A percentile compares a stretch with the other conserved stretches of the same genome.
Evolutionary conservation across 2,888 invertebrate species (phyloP).

Genomic region (Hedychridium roseum): DNA sequence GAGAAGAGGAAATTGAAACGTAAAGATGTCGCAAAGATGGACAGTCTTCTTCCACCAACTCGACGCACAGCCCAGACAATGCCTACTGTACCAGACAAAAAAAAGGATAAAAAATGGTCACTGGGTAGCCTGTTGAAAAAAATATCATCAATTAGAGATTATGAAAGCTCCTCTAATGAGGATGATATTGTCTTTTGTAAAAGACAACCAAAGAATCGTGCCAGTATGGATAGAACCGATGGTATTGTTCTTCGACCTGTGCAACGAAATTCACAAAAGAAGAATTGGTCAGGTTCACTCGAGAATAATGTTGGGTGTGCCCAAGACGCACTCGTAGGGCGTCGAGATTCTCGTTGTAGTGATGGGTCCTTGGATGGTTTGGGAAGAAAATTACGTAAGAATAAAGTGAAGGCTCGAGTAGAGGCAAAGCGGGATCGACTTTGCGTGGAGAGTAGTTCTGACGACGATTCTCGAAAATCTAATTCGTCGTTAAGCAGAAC

Average conservation of each 20-base stretch:
- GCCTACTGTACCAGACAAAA: conserved; percentile 60
- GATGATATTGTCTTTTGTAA: conserved; percentile 60
- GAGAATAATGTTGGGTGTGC: conserved; percentile 37
- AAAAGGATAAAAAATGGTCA: conserved; percentile 80
- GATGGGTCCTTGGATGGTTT: conserved; percentile 67
- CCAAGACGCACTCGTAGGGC: conserved; percentile 18
- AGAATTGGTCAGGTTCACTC: conserved; percentile 23
- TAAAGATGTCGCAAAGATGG: conserved; percentile 37
- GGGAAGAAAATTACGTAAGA: conserved; percentile 68
- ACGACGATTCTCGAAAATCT: conserved; percentile 73
- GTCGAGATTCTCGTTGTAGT: conserved; percentile 53
- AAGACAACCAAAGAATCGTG: conserved; percentile 17
- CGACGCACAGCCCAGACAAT: conserved; percentile 29
- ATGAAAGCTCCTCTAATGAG: conserved; percentile 68
- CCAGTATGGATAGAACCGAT: conserved; percentile 12
- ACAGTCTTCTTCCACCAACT: conserved; percentile 44
- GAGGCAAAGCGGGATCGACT: conserved; percentile 72
- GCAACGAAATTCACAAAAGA: conserved; percentile 42
- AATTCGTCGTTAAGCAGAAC: conserved; percentile 72
- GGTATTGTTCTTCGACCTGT: conserved; percentile 23
- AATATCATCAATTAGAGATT: conserved; percentile 75
- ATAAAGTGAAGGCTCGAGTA: conserved; percentile 72
- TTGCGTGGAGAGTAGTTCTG: conserved; percentile 74
- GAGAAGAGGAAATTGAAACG: conserved; percentile 46
- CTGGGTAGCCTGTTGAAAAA: conserved; percentile 80